Evolutionary conservation across 2,888 invertebrate species (phyloP), one percentile per base, ranked within the genome.

Genomic region (Hydriomena furcata): DNA sequence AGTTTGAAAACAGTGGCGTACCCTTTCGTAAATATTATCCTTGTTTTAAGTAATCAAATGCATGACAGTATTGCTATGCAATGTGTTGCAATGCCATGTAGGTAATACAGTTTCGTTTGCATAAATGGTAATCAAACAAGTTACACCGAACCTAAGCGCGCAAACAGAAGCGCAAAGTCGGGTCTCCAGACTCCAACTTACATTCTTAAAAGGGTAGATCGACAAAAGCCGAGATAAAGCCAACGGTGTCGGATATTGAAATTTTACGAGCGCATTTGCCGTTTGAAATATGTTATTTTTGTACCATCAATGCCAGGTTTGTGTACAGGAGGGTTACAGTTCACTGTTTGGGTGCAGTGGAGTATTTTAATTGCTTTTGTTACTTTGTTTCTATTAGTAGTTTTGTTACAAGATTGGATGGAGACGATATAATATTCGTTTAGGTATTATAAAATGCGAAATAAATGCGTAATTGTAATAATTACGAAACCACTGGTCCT

Each of bases 281-380:
- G 27, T 52, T 61, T 54, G 30, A 42, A 41, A 37, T 57, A 56
- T 48, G 58, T 61, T 63, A 65, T 65, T 60, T 71, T 62, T 54
- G 58, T 55, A 53, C 55, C n/a, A 61, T 61, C 51, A 61, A 57
- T 57, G 56, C 59, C 53, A 52, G 55, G 53, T 55, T 54, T 55
- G 38, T 45, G 49, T 55, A 30, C 36, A 12, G 47, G 46, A 58
- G 54, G 60, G 62, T 58, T 57, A 58, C 48, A 52, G 28, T 12
- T 48, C 36, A 31, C 31, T 41, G 48, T 24, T 30, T 10, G 5
- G 31, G 23, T 13, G 27, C 11, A 17, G 20, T 34, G n/a, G 5
- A 36, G 11, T 31, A 42, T 42, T 41, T 37, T 42, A 13, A 42
- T 42, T 36, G 36, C 31, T 17, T 38, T 38, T 37, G 45, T 46